Percentiles rank a stretch among this genome's conserved stretches.
Conservation (phyloP, 2,888 invertebrate species). For the Pollenia amentaria region DNA sequence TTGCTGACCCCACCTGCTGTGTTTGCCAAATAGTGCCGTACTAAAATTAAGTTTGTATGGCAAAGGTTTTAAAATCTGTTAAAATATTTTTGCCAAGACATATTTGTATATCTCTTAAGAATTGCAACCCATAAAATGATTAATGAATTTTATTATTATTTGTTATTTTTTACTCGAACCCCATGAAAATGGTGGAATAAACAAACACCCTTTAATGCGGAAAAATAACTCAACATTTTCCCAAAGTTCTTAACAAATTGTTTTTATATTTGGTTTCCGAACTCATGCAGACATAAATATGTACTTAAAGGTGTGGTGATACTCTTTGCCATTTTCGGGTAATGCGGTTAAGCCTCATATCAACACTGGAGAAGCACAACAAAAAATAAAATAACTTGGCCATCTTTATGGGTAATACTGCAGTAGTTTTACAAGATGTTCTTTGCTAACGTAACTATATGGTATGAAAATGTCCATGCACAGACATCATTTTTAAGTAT, state of each 20-base stretch:
- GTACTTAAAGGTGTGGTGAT: constrained; percentile 32
- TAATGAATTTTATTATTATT: neutral
- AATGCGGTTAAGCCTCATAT: constrained; percentile 69
- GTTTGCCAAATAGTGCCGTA: too few relatives aligned
- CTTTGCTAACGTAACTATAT: neutral
- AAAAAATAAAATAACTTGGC: constrained; percentile 49
- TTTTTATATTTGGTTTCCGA: constrained; percentile 7
- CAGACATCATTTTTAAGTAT: neutral
- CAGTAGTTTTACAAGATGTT: constrained; percentile 66
- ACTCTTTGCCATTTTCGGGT: constrained; percentile 21
- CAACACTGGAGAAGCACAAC: constrained; percentile 34
- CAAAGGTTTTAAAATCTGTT: too few relatives aligned
- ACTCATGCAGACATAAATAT: neutral
- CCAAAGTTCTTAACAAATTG: constrained; percentile 41
- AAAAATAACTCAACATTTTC: constrained; percentile 51
- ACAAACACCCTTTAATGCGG: constrained; percentile 39
- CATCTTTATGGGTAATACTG: constrained; percentile 55
- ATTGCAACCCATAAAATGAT: neutral
- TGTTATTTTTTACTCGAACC: neutral
- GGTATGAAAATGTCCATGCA: constrained; percentile 38
- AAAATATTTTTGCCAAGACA: too few relatives aligned
- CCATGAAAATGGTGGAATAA: constrained; percentile 32
- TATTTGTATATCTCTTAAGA: neutral
- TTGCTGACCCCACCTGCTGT: too few relatives aligned
- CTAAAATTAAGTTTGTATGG: too few relatives aligned